phyloP scores from a whole-genome alignment of 2,113 vertebrate genomes.

The Nothobranchius kuhntae region DNA sequence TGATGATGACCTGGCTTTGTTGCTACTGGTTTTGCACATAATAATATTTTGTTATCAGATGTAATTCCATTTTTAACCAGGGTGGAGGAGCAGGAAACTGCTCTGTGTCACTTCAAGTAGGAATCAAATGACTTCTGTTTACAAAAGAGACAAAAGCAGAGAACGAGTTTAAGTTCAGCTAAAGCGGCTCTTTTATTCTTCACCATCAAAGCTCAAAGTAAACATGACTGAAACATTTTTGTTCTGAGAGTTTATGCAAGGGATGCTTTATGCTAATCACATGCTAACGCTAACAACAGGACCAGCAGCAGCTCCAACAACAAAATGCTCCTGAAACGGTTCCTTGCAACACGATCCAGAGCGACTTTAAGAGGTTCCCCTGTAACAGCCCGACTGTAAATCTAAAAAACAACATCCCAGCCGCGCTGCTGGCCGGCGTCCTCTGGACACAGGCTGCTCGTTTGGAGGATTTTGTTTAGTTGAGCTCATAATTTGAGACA shows the following conservation, averaged over 20 bases:
- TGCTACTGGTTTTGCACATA: too few relatives aligned
- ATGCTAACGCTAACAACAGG: not conserved
- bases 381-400: conserved; percentile 60
- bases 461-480: conserved; percentile 77
- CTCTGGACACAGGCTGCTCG: conserved; percentile 71
- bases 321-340: conserved; percentile 30
- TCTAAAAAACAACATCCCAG: conserved; percentile 50
- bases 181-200: too few relatives aligned
- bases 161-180: too few relatives aligned
- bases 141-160: too few relatives aligned
- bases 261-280: not conserved
- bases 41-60: too few relatives aligned
- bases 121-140: too few relatives aligned
- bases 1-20: too few relatives aligned
- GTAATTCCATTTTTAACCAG: too few relatives aligned
- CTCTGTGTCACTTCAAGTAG: too few relatives aligned
- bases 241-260: not conserved
- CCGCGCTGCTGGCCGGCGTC: conserved; percentile 62
- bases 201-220: too few relatives aligned
- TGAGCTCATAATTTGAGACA: conserved; percentile 81
- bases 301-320: not conserved
- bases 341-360: conserved; percentile 45
- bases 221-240: too few relatives aligned
- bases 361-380: conserved; percentile 34
- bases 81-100: too few relatives aligned